These are phyloP conservation scores for Galaxias olidus DNA, from an alignment of 2,797 vertebrate species.

Conservation along the genomic window DNA sequence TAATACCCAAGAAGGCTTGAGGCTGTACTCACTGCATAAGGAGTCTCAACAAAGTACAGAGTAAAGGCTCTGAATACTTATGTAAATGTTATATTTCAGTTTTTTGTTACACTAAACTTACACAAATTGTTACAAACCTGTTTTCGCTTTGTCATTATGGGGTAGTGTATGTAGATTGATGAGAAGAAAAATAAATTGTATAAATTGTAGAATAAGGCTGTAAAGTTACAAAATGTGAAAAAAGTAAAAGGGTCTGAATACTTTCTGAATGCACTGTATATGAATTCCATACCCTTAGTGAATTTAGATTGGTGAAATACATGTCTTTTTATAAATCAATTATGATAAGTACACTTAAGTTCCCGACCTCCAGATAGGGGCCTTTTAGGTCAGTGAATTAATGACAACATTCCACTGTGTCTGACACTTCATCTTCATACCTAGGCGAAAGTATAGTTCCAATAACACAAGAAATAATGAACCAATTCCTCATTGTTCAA, in stretches of 20 bases:
- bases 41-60: no score
- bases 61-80: no score
- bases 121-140: no score
- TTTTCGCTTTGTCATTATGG: no score
- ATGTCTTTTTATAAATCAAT: neutral
- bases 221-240: slow-evolving; percentile 7
- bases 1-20: no score
- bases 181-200: no score
- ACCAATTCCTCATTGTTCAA: slow-evolving; percentile 64
- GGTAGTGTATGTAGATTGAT: no score
- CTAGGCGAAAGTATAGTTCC: slow-evolving; percentile 59
- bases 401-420: slow-evolving; percentile 35
- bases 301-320: slow-evolving; percentile 5
- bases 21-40: no score
- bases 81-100: no score
- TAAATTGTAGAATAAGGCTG: no score
- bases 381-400: slow-evolving; percentile 37
- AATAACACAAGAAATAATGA: slow-evolving; percentile 63
- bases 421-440: slow-evolving; percentile 38
- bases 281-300: neutral
- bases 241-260: slow-evolving; percentile 21
- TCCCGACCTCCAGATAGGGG: no score
- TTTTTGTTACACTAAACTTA: no score
- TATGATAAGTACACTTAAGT: slow-evolving; percentile 12
- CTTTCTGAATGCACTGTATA: slow-evolving; percentile 12